Evolutionary conservation across 2,797 vertebrate species (phyloP).

Genomic region (Syngnathus acus): DNA sequence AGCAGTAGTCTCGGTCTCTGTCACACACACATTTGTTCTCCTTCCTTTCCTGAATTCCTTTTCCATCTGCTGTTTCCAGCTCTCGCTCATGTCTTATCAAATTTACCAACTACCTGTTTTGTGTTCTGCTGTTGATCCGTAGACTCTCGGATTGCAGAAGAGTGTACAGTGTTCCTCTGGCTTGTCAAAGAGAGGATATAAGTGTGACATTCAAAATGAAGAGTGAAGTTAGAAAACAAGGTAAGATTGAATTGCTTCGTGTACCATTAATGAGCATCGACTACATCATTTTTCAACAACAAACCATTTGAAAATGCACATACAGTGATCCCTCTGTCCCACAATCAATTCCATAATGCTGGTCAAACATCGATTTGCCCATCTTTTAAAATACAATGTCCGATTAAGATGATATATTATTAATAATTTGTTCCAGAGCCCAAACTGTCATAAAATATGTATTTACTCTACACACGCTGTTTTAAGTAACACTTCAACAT

Average conservation of each 20-base stretch:
- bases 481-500: not conserved
- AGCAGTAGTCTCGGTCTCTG: slow-evolving; percentile 18
- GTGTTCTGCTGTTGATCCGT: slow-evolving; percentile 34
- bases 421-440: not conserved
- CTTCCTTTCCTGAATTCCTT: slow-evolving; percentile 13
- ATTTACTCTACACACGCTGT: not conserved
- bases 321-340: not conserved
- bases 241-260: not conserved
- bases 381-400: not conserved
- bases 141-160: too few relatives aligned
- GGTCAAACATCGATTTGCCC: not conserved
- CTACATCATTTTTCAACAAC: not conserved
- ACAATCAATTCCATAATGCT: not conserved
- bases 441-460: not conserved
- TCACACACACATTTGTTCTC: slow-evolving; percentile 39
- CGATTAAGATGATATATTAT: not conserved
- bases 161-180: not conserved
- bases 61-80: slow-evolving; percentile 8
- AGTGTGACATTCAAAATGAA: slow-evolving; percentile 33
- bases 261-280: not conserved
- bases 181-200: slow-evolving; percentile 2
- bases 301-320: not conserved
- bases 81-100: slow-evolving; percentile 31
- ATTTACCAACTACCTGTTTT: slow-evolving; percentile 42
- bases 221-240: slow-evolving; percentile 29